These are phyloP conservation scores for Fragum whitleyi DNA, from an alignment of 2,888 invertebrate species.

Conservation along the genomic window DNA sequence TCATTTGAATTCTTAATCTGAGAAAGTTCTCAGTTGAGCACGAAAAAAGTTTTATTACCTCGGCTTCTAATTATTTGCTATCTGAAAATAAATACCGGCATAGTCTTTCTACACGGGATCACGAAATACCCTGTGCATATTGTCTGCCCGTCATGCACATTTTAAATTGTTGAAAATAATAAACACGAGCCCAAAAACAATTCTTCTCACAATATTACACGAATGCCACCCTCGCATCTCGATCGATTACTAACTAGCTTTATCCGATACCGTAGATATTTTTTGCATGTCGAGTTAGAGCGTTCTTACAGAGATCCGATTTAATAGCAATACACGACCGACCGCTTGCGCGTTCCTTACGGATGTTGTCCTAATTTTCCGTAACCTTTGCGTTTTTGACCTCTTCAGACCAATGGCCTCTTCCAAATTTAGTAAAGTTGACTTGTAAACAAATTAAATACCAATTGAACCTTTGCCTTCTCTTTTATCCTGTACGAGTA, in stretches of 20 bases:
- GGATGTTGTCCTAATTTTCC: slow-evolving; percentile 5
- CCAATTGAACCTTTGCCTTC: background rate
- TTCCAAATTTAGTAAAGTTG: background rate
- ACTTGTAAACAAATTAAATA: slow-evolving; percentile 5
- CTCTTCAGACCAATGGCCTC: slow-evolving; percentile 6
- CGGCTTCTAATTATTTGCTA: no score
- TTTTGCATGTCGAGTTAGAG: background rate
- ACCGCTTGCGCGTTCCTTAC: slow-evolving; percentile 10
- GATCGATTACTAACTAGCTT: no score
- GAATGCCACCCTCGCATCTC: no score
- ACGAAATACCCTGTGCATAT: no score
- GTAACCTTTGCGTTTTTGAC: slow-evolving; percentile 28
- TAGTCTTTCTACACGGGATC: no score
- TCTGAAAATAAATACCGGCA: no score
- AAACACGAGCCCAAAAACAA: background rate
- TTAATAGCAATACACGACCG: slow-evolving; percentile 1
- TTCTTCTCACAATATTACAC: no score
- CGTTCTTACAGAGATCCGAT: background rate
- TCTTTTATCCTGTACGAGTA: background rate
- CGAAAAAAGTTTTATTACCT: no score
- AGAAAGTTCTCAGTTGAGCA: no score
- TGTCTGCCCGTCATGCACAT: no score
- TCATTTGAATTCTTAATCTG: no score
- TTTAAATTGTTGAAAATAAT: background rate
- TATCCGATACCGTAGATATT: no score